Conservation (phyloP, 1,140 invertebrate species). For the Drosophila seguyi region DNA sequence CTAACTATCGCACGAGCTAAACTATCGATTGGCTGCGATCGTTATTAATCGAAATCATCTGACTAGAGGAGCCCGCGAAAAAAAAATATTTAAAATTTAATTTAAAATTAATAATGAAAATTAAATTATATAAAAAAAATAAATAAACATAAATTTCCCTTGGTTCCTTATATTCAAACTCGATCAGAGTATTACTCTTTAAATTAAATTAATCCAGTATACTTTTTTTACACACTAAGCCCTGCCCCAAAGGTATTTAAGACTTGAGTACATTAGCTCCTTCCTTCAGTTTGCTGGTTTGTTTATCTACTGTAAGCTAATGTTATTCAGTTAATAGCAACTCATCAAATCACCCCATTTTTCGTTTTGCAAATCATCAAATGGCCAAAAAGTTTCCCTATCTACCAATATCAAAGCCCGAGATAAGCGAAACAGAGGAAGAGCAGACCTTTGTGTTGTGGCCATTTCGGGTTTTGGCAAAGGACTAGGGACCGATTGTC, state of each 20-base stretch:
- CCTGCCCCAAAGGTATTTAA: neutral
- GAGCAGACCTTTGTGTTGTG: slow-evolving; percentile 55
- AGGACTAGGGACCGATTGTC: slow-evolving; percentile 29
- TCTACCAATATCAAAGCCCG: slow-evolving; percentile 12
- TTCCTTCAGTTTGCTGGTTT: neutral
- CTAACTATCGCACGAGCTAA: neutral
- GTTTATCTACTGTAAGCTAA: slow-evolving; percentile 1
- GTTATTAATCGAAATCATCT: slow-evolving; percentile 1
- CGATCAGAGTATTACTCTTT: neutral
- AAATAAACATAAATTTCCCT: too few species aligned
- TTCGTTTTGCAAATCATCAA: slow-evolving; percentile 37
- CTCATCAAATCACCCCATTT: slow-evolving; percentile 1
- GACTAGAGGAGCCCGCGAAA: neutral
- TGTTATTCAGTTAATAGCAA: slow-evolving; percentile 4
- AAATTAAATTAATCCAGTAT: neutral
- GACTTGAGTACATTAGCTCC: neutral
- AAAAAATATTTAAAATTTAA: too few species aligned
- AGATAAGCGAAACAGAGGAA: neutral
- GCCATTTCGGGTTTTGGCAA: slow-evolving; percentile 39
- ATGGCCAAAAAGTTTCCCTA: slow-evolving; percentile 23
- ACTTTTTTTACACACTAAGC: neutral
- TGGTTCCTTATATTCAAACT: neutral
- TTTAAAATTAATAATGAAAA: too few species aligned
- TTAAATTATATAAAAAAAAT: too few species aligned
- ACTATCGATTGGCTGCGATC: neutral